A percentile compares a stretch with the other conserved stretches of the same genome.
Evolutionary conservation across 2,797 vertebrate species (phyloP).

Genomic region (Neomorphus geoffroyi): DNA sequence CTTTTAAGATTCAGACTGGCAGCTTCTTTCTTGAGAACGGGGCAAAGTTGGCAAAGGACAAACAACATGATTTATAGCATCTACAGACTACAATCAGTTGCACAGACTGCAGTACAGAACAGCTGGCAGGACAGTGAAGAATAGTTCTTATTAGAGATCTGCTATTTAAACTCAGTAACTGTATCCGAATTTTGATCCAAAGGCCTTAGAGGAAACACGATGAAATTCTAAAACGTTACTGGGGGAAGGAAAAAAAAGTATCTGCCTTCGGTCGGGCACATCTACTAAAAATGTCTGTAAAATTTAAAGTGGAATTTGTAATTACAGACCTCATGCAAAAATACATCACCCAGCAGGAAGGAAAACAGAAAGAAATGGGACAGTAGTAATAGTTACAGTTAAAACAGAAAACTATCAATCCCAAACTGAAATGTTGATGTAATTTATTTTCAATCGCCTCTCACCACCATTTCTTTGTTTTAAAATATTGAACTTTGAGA

Average conservation of each 20-base stretch:
- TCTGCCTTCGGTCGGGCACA: background rate
- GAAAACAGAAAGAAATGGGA: background rate
- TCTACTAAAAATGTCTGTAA: background rate
- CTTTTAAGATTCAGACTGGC: constrained; percentile 26
- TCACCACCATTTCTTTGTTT: background rate
- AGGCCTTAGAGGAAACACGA: background rate
- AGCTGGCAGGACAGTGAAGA: background rate
- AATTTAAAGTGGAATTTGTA: background rate
- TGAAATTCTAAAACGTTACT: background rate
- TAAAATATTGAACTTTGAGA: background rate
- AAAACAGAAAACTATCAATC: background rate
- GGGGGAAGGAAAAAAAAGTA: background rate
- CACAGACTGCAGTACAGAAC: background rate
- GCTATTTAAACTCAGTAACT: background rate
- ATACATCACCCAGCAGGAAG: background rate
- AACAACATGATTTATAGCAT: constrained; percentile 33
- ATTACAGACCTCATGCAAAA: background rate
- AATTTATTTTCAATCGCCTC: background rate
- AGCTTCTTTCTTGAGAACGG: constrained; percentile 8
- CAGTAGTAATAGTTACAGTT: background rate
- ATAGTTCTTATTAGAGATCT: background rate
- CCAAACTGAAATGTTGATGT: background rate
- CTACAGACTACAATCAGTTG: background rate
- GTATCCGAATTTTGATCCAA: background rate
- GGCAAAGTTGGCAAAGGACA: constrained; percentile 21